A percentile compares a stretch with the other conserved stretches of the same genome.
These are phyloP conservation scores for Neodontobutis hainanensis DNA, from an alignment of 2,113 vertebrate species.

Conservation along the genomic window DNA sequence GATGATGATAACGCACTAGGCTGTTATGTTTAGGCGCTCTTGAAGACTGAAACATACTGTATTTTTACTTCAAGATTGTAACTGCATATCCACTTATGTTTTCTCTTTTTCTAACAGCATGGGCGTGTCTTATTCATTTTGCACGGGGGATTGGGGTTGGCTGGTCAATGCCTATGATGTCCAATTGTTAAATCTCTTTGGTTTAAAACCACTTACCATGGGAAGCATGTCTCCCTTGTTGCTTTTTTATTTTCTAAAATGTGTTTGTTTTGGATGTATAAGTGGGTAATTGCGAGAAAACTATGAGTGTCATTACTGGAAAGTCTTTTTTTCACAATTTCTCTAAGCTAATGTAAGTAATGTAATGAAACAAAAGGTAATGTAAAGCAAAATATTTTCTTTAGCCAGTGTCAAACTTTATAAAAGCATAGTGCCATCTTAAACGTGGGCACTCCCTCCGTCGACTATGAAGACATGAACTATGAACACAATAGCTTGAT, in stretches of 20 bases:
- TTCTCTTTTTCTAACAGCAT: constrained; percentile 48
- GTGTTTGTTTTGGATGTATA: neutral
- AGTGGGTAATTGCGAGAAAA: neutral
- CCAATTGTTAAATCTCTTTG: constrained; percentile 34
- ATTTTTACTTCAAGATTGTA: constrained; percentile 18
- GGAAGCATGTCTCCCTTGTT: constrained; percentile 28
- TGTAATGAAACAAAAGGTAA: neutral
- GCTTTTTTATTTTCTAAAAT: neutral
- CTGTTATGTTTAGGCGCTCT: constrained; percentile 15
- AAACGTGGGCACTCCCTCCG: neutral
- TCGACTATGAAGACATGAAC: neutral
- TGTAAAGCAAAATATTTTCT: neutral
- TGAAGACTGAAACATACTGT: neutral
- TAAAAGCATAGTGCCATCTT: neutral
- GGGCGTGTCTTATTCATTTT: constrained; percentile 60
- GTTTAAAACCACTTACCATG: constrained; percentile 29
- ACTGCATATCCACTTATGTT: constrained; percentile 12
- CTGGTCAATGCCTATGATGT: constrained; percentile 41
- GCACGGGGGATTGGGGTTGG: constrained; percentile 52
- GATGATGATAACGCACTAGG: neutral
- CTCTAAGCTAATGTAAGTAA: neutral
- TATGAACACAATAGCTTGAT: neutral
- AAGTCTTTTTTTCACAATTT: too few species aligned
- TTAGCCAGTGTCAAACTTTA: neutral
- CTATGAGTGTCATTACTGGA: neutral